Percentiles rank a stretch among this genome's conserved stretches.
phyloP scores from a whole-genome alignment of 2,888 invertebrate genomes.

The Cheilosia vernalis region DNA sequence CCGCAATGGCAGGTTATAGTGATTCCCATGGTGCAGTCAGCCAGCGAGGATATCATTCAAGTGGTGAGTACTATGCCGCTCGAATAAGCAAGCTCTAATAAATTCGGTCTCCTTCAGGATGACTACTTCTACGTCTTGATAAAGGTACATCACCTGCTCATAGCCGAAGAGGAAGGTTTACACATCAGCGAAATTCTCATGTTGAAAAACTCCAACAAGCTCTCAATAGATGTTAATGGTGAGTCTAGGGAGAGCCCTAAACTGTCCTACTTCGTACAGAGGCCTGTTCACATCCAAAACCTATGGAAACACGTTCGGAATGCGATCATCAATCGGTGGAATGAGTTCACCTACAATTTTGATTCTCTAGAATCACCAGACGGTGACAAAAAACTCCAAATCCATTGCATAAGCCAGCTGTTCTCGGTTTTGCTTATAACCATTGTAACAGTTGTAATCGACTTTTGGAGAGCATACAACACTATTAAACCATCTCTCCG shows the following conservation, averaged over 20 bases:
- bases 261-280: constrained; percentile 85
- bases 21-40: constrained; percentile 84
- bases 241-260: constrained; percentile 47
- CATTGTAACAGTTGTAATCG: constrained; percentile 86
- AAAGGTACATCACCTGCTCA: constrained; percentile 90
- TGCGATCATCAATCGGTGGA: constrained; percentile 90
- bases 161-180: constrained; percentile 88
- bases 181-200: constrained; percentile 90
- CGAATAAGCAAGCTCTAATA: neutral
- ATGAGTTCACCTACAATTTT: constrained; percentile 90
- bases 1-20: constrained; percentile 93
- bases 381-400: constrained; percentile 77
- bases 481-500: constrained; percentile 81
- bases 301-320: constrained; percentile 88
- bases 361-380: constrained; percentile 90
- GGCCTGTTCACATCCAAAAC: constrained; percentile 87
- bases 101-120: constrained; percentile 59
- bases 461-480: constrained; percentile 85
- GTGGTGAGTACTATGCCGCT: constrained; percentile 51
- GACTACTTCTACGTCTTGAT: constrained; percentile 87
- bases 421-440: constrained; percentile 87
- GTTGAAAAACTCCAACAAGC: constrained; percentile 81
- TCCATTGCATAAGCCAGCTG: constrained; percentile 81
- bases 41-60: constrained; percentile 43
- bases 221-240: constrained; percentile 56